Conservation (phyloP, 1,140 invertebrate genomes). For the Maconellicoccus hirsutus region DNA sequence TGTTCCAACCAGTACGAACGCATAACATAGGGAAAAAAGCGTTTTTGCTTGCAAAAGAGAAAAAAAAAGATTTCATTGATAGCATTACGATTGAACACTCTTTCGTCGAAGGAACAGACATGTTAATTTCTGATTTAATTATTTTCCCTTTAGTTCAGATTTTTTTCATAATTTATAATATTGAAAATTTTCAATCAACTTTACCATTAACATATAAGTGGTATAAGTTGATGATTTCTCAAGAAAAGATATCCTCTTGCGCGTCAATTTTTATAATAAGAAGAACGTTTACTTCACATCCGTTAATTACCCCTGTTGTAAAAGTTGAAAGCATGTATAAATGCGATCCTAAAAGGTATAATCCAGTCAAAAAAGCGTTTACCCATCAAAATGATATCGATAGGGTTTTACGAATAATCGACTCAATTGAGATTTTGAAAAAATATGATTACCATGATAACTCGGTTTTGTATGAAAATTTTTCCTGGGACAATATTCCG, state of each 20-base stretch:
- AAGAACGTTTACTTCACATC: not conserved
- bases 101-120: constrained; percentile 69
- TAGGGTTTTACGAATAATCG: constrained; percentile 25
- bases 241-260: constrained; percentile 33
- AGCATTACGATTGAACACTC: constrained; percentile 42
- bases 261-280: constrained; percentile 30
- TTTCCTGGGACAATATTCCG: constrained; percentile 55
- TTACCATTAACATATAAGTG: constrained; percentile 56
- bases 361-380: constrained; percentile 54
- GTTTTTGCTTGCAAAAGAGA: not conserved
- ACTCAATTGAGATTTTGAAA: constrained; percentile 16
- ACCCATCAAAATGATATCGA: constrained; percentile 65
- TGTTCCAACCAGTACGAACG: constrained; percentile 67
- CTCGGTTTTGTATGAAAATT: constrained; percentile 37
- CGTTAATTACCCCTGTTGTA: constrained; percentile 33
- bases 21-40: constrained; percentile 72
- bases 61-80: constrained; percentile 15
- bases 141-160: constrained; percentile 59
- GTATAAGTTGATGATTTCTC: constrained; percentile 40
- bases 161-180: constrained; percentile 43
- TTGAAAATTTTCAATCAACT: constrained; percentile 37
- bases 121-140: constrained; percentile 75
- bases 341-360: constrained; percentile 62
- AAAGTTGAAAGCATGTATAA: constrained; percentile 60
- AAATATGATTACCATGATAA: not conserved